A percentile compares a stretch with the other conserved stretches of the same genome.
phyloP scores from a whole-genome alignment of 2,888 invertebrate species.

The Trachelus stipa region DNA sequence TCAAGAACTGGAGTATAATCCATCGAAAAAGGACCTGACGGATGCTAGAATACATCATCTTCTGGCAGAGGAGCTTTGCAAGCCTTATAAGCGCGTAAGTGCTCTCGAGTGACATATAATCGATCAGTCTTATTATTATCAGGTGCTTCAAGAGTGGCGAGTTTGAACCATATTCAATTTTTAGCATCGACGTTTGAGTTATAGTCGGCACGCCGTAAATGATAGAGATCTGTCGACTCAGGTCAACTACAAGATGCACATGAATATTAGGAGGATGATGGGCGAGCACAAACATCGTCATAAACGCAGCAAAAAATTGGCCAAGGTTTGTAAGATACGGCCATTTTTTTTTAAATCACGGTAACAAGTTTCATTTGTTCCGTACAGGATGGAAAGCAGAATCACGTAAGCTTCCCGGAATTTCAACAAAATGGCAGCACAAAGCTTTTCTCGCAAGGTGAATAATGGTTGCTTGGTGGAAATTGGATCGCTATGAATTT shows the following conservation, averaged over 20 bases:
- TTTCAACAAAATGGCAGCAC: conserved; percentile 90
- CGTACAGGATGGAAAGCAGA: conserved; percentile 83
- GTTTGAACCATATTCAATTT: conserved; percentile 38
- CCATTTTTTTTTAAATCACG: background rate
- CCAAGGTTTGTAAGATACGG: conserved; percentile 72
- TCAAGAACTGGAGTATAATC: conserved; percentile 93
- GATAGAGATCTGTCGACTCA: conserved; percentile 88
- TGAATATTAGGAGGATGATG: conserved; percentile 88
- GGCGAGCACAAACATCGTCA: conserved; percentile 86
- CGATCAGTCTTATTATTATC: conserved; percentile 5
- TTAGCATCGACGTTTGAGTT: conserved; percentile 89
- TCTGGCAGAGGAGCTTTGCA: conserved; percentile 87
- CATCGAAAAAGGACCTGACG: conserved; percentile 90
- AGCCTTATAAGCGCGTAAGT: conserved; percentile 87
- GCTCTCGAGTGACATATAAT: conserved; percentile 2
- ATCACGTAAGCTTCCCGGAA: conserved; percentile 90
- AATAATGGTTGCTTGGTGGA: conserved; percentile 11
- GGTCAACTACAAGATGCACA: conserved; percentile 89
- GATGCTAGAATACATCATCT: conserved; percentile 96
- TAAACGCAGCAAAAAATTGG: conserved; percentile 85
- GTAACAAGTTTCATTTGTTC: background rate
- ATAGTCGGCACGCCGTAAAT: conserved; percentile 91
- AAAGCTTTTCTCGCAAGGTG: conserved; percentile 90
- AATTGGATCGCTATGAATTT: conserved; percentile 29
- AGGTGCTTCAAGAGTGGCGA: background rate